Conservation (phyloP, 1,140 invertebrate genomes). For the Limonius californicus region DNA sequence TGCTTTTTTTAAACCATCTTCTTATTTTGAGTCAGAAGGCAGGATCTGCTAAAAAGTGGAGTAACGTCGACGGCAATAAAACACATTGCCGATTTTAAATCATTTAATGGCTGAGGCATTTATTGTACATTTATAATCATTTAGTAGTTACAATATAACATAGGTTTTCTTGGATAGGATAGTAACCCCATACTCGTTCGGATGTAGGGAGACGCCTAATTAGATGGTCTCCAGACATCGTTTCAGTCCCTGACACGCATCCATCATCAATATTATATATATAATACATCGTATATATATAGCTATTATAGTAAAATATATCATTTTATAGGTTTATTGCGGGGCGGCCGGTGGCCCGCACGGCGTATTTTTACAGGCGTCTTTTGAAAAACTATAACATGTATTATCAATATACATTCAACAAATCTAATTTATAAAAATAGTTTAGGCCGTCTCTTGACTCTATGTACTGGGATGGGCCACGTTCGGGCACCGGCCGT, state of each 20-base stretch:
- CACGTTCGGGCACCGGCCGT: background rate
- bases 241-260: constrained; percentile 1
- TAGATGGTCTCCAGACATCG: background rate
- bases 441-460: constrained; percentile 8
- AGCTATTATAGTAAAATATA: constrained; percentile 11
- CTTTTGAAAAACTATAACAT: constrained; percentile 9
- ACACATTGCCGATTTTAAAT: constrained; percentile 1
- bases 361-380: background rate
- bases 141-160: constrained; percentile 8
- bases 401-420: constrained; percentile 4
- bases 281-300: constrained; percentile 7
- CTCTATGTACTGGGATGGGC: background rate
- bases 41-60: too few relatives aligned
- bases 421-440: constrained; percentile 12
- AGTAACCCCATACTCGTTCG: constrained; percentile 7
- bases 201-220: background rate
- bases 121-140: constrained; percentile 13
- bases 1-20: too few relatives aligned
- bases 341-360: background rate
- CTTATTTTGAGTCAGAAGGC: too few relatives aligned
- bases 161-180: constrained; percentile 10
- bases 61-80: too few relatives aligned
- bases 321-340: background rate
- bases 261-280: constrained; percentile 5
- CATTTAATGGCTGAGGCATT: constrained; percentile 11